phyloP scores from a whole-genome alignment of 2,113 vertebrate genomes.

The Caranx melampygus region DNA sequence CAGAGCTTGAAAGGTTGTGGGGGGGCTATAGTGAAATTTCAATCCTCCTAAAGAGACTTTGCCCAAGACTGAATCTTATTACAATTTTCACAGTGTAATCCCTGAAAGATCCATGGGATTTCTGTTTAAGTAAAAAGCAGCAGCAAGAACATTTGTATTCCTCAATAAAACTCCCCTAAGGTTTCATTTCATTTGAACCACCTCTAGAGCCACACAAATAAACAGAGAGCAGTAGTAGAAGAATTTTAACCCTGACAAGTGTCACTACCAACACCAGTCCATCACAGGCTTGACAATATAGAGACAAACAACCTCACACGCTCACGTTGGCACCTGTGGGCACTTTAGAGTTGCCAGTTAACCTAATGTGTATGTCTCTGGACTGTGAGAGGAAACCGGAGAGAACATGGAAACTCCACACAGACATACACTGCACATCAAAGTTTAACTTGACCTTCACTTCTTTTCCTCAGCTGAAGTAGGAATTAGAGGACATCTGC shows the following conservation, averaged over 20 bases:
- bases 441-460: background rate
- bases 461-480: background rate
- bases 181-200: conserved; percentile 54
- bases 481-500: conserved; percentile 41
- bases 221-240: conserved; percentile 10
- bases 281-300: no score
- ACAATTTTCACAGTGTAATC: conserved; percentile 65
- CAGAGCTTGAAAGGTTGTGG: background rate
- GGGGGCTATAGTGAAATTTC: conserved; percentile 20
- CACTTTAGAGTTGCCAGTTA: no score
- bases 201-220: conserved; percentile 48
- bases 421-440: no score
- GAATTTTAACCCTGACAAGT: conserved; percentile 37
- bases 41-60: conserved; percentile 35
- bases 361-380: no score
- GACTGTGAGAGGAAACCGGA: no score
- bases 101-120: conserved; percentile 60
- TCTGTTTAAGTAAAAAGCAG: conserved; percentile 50
- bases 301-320: no score
- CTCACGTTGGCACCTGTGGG: no score
- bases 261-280: background rate
- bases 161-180: conserved; percentile 43
- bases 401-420: no score
- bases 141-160: conserved; percentile 60
- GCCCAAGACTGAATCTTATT: conserved; percentile 54